Percentiles rank a stretch among this genome's conserved stretches.
These are phyloP conservation scores for Ommatoiulus sabulosus DNA, from an alignment of 2,888 invertebrate genomes.

Conservation along the genomic window DNA sequence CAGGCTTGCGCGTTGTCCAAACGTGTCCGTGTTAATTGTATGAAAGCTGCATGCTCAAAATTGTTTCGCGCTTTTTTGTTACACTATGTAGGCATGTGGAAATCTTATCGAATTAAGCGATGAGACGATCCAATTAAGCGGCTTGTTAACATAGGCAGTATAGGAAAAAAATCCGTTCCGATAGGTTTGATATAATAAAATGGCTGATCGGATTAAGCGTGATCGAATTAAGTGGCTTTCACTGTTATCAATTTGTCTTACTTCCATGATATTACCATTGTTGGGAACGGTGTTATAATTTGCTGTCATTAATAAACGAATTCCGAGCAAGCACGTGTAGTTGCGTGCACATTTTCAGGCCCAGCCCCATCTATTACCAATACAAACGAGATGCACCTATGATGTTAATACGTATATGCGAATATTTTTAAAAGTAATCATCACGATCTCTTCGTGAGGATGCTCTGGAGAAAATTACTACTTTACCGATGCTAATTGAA, in stretches of 20 bases:
- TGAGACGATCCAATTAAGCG: too few relatives aligned
- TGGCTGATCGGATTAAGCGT: too few relatives aligned
- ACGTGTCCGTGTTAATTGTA: too few relatives aligned
- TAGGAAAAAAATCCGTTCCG: too few relatives aligned
- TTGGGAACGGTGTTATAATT: conserved; percentile 2
- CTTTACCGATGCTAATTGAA: conserved; percentile 46
- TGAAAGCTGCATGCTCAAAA: too few relatives aligned
- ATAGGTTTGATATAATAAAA: too few relatives aligned
- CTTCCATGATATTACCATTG: background rate
- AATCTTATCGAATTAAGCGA: too few relatives aligned
- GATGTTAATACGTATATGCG: background rate
- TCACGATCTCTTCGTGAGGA: background rate
- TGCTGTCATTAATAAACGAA: conserved; percentile 7
- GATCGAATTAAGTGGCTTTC: too few relatives aligned
- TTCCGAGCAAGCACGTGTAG: background rate
- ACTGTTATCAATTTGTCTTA: background rate
- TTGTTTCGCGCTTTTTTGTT: too few relatives aligned
- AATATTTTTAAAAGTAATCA: conserved; percentile 22
- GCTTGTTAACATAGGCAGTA: too few relatives aligned
- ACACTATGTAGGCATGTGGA: too few relatives aligned
- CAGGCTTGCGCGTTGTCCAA: too few relatives aligned
- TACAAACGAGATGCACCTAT: conserved; percentile 5
- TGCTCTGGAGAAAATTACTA: conserved; percentile 25
- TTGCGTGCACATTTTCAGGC: conserved; percentile 31
- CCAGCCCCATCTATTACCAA: conserved; percentile 27